phyloP scores from a whole-genome alignment of 2,797 vertebrate species.

The Ficedula albicollis region DNA sequence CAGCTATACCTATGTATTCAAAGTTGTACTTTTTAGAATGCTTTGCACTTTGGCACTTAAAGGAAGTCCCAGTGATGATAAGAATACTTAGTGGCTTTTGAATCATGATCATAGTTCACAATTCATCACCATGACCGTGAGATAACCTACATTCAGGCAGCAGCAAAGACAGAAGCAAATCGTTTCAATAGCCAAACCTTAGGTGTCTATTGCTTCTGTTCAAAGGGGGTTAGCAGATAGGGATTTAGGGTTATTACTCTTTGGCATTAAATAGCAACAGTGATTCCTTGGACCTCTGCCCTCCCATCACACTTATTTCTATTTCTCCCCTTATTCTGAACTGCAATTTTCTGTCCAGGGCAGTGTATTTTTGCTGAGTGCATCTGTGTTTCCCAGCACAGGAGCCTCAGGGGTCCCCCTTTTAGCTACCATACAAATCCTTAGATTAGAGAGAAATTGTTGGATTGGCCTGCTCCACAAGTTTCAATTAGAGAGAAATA shows the following conservation, averaged over 20 bases:
- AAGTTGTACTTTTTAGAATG: background rate
- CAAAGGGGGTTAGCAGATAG: background rate
- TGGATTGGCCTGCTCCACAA: background rate
- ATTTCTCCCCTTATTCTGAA: background rate
- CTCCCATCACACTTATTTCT: background rate
- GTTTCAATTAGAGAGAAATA: background rate
- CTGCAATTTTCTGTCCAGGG: background rate
- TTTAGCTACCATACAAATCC: background rate
- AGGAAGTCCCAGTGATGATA: background rate
- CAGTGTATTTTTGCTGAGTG: background rate
- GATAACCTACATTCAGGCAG: background rate
- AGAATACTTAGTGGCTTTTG: background rate
- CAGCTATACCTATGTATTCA: background rate
- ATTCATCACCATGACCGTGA: background rate
- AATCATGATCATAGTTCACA: background rate
- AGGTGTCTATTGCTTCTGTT: background rate
- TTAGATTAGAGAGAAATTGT: background rate
- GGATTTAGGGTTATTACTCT: background rate
- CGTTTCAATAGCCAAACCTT: background rate
- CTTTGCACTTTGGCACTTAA: background rate
- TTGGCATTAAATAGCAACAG: background rate
- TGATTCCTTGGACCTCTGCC: background rate
- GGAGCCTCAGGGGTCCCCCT: accelerated
- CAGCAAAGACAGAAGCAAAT: background rate
- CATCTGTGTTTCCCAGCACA: background rate